phyloP scores from a whole-genome alignment of 2,888 invertebrate genomes.

The Pocota personata region DNA sequence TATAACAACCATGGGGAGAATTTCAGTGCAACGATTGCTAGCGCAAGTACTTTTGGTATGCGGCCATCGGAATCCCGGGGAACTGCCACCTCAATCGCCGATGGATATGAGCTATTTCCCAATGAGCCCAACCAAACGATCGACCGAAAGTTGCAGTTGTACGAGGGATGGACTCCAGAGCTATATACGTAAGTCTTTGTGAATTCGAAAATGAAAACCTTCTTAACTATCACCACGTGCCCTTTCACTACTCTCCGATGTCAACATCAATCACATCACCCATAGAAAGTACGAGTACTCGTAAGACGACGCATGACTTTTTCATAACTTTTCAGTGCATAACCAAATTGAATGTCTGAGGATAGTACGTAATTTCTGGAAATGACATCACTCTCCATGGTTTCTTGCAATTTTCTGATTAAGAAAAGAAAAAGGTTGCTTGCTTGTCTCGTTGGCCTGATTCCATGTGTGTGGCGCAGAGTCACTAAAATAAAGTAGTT shows the following conservation, averaged over 20 bases:
- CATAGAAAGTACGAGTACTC: not conserved
- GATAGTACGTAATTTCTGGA: conserved; percentile 41
- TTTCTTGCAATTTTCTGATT: conserved; percentile 22
- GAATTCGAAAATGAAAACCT: not conserved
- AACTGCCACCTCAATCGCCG: not conserved
- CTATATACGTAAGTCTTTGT: conserved; percentile 81
- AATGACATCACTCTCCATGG: conserved; percentile 59
- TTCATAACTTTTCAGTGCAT: conserved; percentile 26
- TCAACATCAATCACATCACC: conserved; percentile 38
- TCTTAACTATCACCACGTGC: not conserved
- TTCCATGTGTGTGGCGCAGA: conserved; percentile 1
- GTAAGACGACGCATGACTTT: conserved; percentile 3
- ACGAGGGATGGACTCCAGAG: conserved; percentile 81
- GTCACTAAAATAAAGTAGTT: conserved; percentile 51
- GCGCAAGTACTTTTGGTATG: conserved; percentile 65
- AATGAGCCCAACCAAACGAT: conserved; percentile 52
- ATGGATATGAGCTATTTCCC: conserved; percentile 43
- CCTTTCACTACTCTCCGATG: conserved; percentile 19
- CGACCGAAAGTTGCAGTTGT: conserved; percentile 79
- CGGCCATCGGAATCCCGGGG: conserved; percentile 38
- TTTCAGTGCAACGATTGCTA: conserved; percentile 54
- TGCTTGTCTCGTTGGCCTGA: conserved; percentile 46
- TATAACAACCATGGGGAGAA: conserved; percentile 62
- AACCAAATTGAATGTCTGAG: conserved; percentile 30
- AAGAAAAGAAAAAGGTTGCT: conserved; percentile 36